A percentile compares a stretch with the other conserved stretches of the same genome.
phyloP scores from a whole-genome alignment of 2,113 vertebrate genomes.

The Solea solea region DNA sequence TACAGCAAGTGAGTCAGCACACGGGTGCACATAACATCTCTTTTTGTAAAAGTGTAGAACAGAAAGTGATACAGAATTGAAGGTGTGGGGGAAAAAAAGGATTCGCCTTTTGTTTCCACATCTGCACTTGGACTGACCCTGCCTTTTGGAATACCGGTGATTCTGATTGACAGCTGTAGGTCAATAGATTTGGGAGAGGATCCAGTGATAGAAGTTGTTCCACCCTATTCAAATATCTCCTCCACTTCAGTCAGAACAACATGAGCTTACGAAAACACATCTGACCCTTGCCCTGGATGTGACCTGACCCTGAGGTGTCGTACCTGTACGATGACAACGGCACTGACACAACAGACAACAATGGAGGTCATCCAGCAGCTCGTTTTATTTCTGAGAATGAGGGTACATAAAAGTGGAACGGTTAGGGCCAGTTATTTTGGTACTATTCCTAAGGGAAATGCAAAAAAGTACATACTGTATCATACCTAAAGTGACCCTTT shows the following conservation, averaged over 20 bases:
- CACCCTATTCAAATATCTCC: slow-evolving; percentile 20
- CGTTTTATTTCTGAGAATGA: too few species aligned
- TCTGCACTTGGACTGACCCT: neutral
- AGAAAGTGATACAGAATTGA: neutral
- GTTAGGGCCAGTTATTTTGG: too few species aligned
- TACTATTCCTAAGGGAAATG: too few species aligned
- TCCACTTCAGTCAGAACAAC: slow-evolving; percentile 19
- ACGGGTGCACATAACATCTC: neutral
- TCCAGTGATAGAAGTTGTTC: slow-evolving; percentile 20
- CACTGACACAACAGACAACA: too few species aligned
- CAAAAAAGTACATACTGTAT: too few species aligned
- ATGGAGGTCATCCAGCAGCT: too few species aligned
- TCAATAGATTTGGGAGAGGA: slow-evolving; percentile 29
- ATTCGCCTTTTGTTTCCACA: neutral
- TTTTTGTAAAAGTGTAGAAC: neutral
- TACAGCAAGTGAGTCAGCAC: neutral
- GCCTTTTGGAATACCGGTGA: slow-evolving; percentile 16
- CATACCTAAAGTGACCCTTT: too few species aligned
- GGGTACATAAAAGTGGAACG: too few species aligned
- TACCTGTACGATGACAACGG: too few species aligned
- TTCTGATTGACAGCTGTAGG: slow-evolving; percentile 22
- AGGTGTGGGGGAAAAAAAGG: neutral
- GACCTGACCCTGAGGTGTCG: slow-evolving; percentile 26
- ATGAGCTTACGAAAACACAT: slow-evolving; percentile 27
- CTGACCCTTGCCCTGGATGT: slow-evolving; percentile 46